Conservation (phyloP, 1,140 invertebrate species). For the Schlechtendalia chinensis region DNA sequence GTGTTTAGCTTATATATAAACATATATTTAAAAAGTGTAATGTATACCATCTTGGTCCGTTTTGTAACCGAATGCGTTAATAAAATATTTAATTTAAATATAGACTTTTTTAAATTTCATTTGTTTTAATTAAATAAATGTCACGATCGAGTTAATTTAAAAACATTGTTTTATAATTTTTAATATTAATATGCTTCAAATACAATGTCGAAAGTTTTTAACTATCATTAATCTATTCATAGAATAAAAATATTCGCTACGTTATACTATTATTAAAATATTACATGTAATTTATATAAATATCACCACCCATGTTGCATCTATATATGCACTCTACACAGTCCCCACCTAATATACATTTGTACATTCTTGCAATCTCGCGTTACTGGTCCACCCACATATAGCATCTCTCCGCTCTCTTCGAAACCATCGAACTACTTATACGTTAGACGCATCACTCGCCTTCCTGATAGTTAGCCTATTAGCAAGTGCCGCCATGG, state of each 20-base stretch:
- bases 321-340: constrained; percentile 36
- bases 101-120: constrained; percentile 40
- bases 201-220: background rate
- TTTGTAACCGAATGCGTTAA: constrained; percentile 14
- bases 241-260: constrained; percentile 14
- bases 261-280: constrained; percentile 43
- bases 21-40: constrained; percentile 21
- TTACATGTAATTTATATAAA: constrained; percentile 45
- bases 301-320: constrained; percentile 44
- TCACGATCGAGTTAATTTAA: background rate
- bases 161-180: constrained; percentile 9
- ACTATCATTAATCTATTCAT: constrained; percentile 17
- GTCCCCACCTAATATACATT: constrained; percentile 17
- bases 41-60: constrained; percentile 10
- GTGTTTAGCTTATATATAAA: constrained; percentile 7
- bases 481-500: constrained; percentile 34
- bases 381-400: constrained; percentile 29
- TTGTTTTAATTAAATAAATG: constrained; percentile 18
- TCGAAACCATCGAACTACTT: constrained; percentile 55
- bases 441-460: constrained; percentile 54
- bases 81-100: constrained; percentile 16
- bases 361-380: background rate
- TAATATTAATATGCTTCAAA: background rate
- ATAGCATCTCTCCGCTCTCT: background rate
- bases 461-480: constrained; percentile 39